These are phyloP conservation scores for Neopipo cinnamomea DNA, from an alignment of 2,113 vertebrate species.

Conservation along the genomic window DNA sequence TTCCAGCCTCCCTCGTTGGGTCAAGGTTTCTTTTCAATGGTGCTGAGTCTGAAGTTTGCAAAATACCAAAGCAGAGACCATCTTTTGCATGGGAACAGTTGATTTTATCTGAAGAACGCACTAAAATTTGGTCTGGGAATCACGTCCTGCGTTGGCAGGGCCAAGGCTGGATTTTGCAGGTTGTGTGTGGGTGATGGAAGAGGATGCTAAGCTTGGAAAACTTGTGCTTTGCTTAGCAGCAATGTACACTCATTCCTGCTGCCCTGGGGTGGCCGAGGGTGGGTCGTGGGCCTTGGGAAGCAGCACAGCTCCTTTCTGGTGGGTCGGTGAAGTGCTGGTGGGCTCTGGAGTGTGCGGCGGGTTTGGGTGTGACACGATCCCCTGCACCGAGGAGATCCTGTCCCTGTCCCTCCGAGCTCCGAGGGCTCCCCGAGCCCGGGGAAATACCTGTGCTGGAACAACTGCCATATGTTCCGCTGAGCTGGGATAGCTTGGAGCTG, in stretches of 20 bases:
- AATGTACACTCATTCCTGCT: rapidly evolving
- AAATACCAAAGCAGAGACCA: background rate
- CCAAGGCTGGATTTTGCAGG: rapidly evolving
- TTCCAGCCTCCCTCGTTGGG: background rate
- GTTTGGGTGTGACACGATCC: rapidly evolving
- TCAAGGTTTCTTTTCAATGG: background rate
- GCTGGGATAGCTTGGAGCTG: background rate
- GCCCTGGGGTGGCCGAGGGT: rapidly evolving
- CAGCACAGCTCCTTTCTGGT: background rate
- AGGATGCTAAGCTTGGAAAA: background rate
- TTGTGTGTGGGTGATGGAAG: background rate
- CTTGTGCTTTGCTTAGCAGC: background rate
- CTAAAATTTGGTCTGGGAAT: rapidly evolving
- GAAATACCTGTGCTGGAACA: background rate
- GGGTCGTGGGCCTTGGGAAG: background rate
- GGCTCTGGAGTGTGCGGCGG: rapidly evolving
- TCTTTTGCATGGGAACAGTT: background rate
- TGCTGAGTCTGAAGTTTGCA: background rate
- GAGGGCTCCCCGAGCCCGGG: background rate
- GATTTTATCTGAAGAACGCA: rapidly evolving
- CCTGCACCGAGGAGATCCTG: background rate
- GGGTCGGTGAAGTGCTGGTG: background rate
- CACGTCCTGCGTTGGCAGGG: rapidly evolving
- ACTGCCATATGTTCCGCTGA: background rate
- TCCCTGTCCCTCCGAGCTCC: background rate